Evolutionary conservation across 64 coral and sea anemone genomes (phyloP).

Genomic region (Orbicella faveolata): DNA sequence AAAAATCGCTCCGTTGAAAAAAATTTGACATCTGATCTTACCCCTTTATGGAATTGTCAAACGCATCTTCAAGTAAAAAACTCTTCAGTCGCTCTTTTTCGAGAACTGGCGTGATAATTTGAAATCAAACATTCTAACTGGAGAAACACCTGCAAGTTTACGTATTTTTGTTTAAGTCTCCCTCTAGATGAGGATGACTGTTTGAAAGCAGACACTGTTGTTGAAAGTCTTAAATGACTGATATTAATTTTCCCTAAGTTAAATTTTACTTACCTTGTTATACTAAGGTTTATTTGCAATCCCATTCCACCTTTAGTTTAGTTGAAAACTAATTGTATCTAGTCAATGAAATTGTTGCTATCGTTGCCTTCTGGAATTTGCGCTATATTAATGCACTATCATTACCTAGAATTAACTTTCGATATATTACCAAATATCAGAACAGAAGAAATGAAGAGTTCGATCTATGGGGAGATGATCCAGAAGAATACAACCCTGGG

Average conservation of each 20-base stretch:
- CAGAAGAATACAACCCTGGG: conserved; percentile 20
- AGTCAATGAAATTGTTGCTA: neutral
- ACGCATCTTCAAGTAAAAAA: neutral
- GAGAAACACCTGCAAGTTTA: neutral
- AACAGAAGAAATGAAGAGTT: conserved; percentile 10
- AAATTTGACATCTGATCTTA: neutral
- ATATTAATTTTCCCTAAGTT: neutral
- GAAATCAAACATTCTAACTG: neutral
- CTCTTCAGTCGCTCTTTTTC: neutral
- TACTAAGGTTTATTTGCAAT: conserved; percentile 1
- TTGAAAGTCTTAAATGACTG: conserved; percentile 6
- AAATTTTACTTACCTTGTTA: neutral
- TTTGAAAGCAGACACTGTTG: conserved; percentile 35
- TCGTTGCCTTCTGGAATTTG: conserved; percentile 11
- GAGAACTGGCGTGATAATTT: conserved; percentile 7
- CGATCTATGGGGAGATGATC: neutral
- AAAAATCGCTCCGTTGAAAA: neutral
- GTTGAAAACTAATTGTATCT: conserved; percentile 3
- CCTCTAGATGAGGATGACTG: conserved; percentile 11
- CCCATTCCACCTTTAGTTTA: neutral
- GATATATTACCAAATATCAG: conserved; percentile 24
- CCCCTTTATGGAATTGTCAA: conserved; percentile 1
- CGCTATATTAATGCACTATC: conserved; percentile 6
- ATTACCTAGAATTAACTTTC: neutral
- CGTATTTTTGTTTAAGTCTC: neutral